Percentiles rank a stretch among this genome's conserved stretches.
Evolutionary conservation across 2,797 vertebrate species (phyloP).

Genomic region (Fundulus diaphanus): DNA sequence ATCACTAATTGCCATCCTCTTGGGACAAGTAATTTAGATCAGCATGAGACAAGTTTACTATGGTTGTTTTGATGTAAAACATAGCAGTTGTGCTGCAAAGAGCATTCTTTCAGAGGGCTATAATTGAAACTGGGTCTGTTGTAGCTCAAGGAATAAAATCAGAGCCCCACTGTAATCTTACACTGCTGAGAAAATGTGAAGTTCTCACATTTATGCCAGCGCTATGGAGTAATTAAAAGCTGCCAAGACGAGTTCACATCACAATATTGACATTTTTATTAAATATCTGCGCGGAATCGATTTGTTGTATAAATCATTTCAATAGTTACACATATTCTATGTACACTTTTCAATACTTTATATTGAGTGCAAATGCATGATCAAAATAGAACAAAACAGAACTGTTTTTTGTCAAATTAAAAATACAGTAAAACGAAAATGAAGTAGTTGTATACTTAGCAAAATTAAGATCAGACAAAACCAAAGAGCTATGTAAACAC

Average conservation of each 20-base stretch:
- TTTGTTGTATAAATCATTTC: not conserved
- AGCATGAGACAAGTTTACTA: constrained; percentile 53
- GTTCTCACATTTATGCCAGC: not conserved
- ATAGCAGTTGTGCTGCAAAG: constrained; percentile 45
- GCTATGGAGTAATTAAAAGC: constrained; percentile 2
- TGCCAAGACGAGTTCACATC: not conserved
- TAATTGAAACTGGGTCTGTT: constrained; percentile 32
- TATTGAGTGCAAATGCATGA: not conserved
- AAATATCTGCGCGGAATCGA: not conserved
- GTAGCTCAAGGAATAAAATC: constrained; percentile 29
- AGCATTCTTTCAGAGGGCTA: constrained; percentile 37
- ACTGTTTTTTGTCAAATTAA: not conserved
- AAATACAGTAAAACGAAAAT: not conserved
- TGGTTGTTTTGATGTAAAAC: constrained; percentile 62
- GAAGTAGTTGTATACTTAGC: too few relatives aligned
- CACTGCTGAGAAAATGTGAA: constrained; percentile 14
- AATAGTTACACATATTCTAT: too few relatives aligned
- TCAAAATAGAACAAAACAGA: not conserved
- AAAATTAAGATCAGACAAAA: too few relatives aligned
- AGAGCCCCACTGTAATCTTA: constrained; percentile 12
- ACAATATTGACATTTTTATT: not conserved
- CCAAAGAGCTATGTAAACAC: too few relatives aligned
- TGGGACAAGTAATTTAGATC: constrained; percentile 62
- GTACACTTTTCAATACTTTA: too few relatives aligned
- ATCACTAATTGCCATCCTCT: constrained; percentile 66